These are phyloP conservation scores for Merops nubicus DNA, from an alignment of 2,113 vertebrate genomes.

Conservation along the genomic window DNA sequence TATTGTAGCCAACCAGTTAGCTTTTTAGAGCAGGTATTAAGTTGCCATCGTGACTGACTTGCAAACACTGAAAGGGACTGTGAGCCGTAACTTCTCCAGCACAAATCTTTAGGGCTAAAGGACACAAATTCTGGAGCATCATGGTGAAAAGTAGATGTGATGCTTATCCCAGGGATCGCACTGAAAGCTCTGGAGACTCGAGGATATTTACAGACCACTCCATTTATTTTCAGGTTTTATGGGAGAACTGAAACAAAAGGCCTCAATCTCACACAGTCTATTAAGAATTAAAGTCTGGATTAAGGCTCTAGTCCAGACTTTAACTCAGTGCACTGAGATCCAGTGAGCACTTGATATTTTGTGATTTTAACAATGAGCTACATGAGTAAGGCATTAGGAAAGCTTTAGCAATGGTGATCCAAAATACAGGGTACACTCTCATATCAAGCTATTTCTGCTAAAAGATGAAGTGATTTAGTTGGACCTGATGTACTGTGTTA, in stretches of 20 bases:
- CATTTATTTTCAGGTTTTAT: neutral
- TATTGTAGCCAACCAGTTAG: neutral
- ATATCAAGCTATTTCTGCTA: neutral
- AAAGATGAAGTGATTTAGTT: neutral
- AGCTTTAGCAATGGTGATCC: neutral
- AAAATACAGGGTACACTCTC: neutral
- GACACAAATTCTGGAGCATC: neutral
- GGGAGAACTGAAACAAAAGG: neutral
- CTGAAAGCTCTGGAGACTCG: neutral
- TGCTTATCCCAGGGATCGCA: neutral
- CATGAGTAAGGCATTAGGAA: neutral
- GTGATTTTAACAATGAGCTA: neutral
- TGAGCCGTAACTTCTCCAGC: neutral
- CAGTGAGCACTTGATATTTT: neutral
- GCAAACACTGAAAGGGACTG: neutral
- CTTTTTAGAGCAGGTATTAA: neutral
- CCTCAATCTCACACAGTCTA: neutral
- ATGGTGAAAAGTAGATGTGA: neutral
- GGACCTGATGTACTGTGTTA: neutral
- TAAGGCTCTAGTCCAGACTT: neutral
- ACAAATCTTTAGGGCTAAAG: neutral
- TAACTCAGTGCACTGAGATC: neutral
- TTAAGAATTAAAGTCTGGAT: too few species aligned
- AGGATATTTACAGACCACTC: neutral
- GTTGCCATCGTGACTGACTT: neutral